These are phyloP conservation scores for Oreotragus oreotragus DNA, from an alignment of 2,113 vertebrate species.

Conservation along the genomic window DNA sequence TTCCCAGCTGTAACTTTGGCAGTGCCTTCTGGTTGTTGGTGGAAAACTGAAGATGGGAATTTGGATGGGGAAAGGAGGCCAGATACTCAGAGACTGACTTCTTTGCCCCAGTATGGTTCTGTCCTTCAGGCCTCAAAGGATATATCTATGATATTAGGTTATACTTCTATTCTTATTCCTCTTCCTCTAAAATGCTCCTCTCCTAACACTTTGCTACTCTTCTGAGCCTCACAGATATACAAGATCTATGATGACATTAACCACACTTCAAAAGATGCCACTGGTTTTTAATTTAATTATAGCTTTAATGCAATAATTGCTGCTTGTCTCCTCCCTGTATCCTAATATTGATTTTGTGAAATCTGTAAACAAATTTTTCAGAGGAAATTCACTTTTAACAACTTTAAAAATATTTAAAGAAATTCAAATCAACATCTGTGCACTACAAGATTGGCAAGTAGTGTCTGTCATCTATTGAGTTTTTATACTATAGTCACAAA, in stretches of 20 bases:
- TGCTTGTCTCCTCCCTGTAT: background rate
- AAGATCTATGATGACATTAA: background rate
- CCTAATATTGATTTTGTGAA: background rate
- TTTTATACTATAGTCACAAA: background rate
- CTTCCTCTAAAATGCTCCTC: background rate
- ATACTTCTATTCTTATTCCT: background rate
- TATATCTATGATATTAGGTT: background rate
- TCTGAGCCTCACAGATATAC: background rate
- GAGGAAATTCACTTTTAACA: background rate
- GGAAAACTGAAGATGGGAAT: background rate
- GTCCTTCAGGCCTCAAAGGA: background rate
- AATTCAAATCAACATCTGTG: background rate
- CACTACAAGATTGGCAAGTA: background rate
- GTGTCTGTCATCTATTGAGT: background rate
- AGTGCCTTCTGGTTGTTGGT: background rate
- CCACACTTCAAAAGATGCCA: background rate
- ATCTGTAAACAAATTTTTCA: background rate
- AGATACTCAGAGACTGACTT: background rate
- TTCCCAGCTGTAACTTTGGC: background rate
- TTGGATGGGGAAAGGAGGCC: fast-evolving
- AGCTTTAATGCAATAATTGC: background rate
- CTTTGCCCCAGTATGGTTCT: background rate
- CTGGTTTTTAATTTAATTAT: background rate
- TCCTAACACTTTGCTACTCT: background rate
- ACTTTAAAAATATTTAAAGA: background rate